Conservation (phyloP, 2,888 invertebrate genomes). For the Drosophila meridionalis region DNA sequence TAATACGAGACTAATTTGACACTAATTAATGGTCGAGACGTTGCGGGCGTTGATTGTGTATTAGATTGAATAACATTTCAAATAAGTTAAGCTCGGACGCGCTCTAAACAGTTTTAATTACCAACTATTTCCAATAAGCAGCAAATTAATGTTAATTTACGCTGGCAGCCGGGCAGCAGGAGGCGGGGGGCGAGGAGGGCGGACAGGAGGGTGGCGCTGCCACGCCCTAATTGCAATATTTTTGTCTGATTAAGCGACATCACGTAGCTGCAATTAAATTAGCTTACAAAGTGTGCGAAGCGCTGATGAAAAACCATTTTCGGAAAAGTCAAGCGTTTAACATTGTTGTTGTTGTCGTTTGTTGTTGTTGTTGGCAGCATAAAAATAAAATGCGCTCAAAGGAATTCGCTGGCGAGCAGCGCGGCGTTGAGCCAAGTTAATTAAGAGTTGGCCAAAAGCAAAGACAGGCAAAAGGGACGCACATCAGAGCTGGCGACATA, state of each 20-base stretch:
- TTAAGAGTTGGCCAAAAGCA: slow-evolving; percentile 69
- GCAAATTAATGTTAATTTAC: slow-evolving; percentile 52
- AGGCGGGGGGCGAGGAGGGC: neutral
- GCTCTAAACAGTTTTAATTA: slow-evolving; percentile 43
- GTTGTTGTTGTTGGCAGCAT: slow-evolving; percentile 39
- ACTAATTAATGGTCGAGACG: slow-evolving; percentile 14
- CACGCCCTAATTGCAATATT: slow-evolving; percentile 64
- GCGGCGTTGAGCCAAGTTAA: slow-evolving; percentile 69
- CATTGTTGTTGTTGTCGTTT: slow-evolving; percentile 44
- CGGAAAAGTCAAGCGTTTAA: slow-evolving; percentile 63
- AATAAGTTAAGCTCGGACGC: slow-evolving; percentile 21
- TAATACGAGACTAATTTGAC: slow-evolving; percentile 10
- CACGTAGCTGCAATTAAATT: slow-evolving; percentile 78
- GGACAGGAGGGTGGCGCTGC: neutral
- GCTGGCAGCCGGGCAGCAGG: slow-evolving; percentile 1
- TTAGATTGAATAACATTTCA: slow-evolving; percentile 31
- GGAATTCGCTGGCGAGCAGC: slow-evolving; percentile 58
- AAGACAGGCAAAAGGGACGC: slow-evolving; percentile 42
- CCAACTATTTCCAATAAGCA: slow-evolving; percentile 54
- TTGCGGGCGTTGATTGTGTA: neutral
- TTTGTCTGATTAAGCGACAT: slow-evolving; percentile 62
- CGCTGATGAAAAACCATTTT: slow-evolving; percentile 69
- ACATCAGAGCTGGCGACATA: slow-evolving; percentile 35
- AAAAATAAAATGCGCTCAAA: slow-evolving; percentile 73
- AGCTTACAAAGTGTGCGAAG: slow-evolving; percentile 64